These are phyloP conservation scores for Smutsia temminckii DNA, from an alignment of 2,797 vertebrate species.

Conservation along the genomic window DNA sequence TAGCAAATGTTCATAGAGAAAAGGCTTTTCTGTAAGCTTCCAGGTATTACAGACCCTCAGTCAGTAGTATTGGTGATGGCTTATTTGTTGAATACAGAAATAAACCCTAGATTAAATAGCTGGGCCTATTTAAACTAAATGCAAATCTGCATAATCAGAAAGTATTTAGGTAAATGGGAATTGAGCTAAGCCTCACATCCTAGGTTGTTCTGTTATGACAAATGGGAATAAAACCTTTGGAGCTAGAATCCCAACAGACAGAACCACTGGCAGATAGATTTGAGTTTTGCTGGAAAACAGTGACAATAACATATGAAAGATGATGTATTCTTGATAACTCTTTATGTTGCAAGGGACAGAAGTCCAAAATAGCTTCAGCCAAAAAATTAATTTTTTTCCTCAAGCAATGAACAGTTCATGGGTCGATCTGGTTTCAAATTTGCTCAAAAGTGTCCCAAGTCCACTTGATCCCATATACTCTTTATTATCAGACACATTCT, in stretches of 20 bases:
- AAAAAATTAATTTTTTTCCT: not conserved
- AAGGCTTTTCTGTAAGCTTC: not conserved
- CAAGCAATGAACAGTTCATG: not conserved
- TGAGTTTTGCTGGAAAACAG: not conserved
- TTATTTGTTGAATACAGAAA: not conserved
- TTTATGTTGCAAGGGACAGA: not conserved
- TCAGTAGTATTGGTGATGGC: not conserved
- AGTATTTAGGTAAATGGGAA: not conserved
- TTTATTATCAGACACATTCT: not conserved
- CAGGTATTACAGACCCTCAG: not conserved
- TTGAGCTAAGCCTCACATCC: not conserved
- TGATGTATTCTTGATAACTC: not conserved
- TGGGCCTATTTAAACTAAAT: not conserved
- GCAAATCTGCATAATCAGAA: not conserved
- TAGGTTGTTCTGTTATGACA: not conserved
- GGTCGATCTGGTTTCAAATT: not conserved
- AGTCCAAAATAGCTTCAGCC: not conserved
- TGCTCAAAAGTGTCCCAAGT: not conserved
- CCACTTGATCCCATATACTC: not conserved
- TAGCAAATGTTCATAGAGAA: not conserved
- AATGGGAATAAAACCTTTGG: not conserved
- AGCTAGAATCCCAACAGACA: not conserved
- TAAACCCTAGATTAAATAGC: not conserved
- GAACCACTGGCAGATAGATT: not conserved
- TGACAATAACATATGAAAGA: not conserved